Evolutionary conservation across 1,140 invertebrate genomes (phyloP).

Genomic region (Drosophila teissieri): DNA sequence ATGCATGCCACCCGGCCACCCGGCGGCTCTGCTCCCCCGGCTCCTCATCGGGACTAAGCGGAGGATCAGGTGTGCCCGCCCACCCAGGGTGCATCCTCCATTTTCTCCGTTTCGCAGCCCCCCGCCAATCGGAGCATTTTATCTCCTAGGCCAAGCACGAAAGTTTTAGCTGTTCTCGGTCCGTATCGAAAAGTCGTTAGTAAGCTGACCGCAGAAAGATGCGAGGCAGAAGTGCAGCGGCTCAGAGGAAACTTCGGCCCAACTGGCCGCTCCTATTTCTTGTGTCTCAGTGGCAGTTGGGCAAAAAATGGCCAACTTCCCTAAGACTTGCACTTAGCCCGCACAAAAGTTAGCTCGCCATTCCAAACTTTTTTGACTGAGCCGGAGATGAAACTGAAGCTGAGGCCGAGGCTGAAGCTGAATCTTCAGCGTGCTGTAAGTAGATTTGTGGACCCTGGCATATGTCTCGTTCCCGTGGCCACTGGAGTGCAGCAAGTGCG

Average conservation of each 20-base stretch:
- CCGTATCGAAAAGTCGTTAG: conserved; percentile 78
- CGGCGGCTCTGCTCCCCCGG: conserved; percentile 8
- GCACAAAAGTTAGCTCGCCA: conserved; percentile 56
- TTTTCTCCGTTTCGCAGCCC: background rate
- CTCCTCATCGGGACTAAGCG: conserved; percentile 38
- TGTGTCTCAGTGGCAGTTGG: conserved; percentile 44
- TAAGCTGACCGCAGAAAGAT: conserved; percentile 74
- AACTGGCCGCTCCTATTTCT: conserved; percentile 40
- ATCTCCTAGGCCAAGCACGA: conserved; percentile 65
- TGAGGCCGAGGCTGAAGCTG: conserved; percentile 22
- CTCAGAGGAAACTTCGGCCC: conserved; percentile 30
- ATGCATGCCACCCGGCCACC: conserved; percentile 45
- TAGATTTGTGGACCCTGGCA: conserved; percentile 65
- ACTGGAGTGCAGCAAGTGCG: conserved; percentile 1
- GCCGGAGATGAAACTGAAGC: conserved; percentile 41
- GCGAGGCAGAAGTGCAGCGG: conserved; percentile 41
- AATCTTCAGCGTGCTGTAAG: conserved; percentile 44
- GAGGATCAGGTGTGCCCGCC: conserved; percentile 40
- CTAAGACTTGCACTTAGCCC: conserved; percentile 68
- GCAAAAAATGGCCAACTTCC: conserved; percentile 70
- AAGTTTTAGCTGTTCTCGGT: conserved; percentile 56
- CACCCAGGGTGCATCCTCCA: background rate
- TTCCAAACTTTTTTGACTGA: conserved; percentile 58
- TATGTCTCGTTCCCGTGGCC: conserved; percentile 41
- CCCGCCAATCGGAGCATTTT: conserved; percentile 66